Percentiles rank a stretch among this genome's conserved stretches.
Conservation (phyloP, 2,113 vertebrate species). For the Dicentrarchus labrax region DNA sequence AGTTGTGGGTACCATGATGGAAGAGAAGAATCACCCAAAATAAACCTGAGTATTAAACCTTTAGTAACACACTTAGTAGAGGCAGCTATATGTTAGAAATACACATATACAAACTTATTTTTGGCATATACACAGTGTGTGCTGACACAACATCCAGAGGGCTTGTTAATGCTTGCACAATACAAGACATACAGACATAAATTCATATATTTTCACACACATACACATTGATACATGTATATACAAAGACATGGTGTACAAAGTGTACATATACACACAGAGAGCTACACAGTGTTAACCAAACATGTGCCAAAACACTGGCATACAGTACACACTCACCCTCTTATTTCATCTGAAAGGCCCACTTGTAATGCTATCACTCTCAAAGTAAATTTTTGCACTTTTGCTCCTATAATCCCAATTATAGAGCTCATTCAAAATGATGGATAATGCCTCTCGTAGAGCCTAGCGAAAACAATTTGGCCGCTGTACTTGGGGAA, state of each 20-base stretch:
- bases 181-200: conserved; percentile 17
- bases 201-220: conserved; percentile 19
- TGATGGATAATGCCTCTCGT: conserved; percentile 76
- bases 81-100: neutral
- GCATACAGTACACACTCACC: conserved; percentile 52
- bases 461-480: conserved; percentile 71
- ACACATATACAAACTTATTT: neutral
- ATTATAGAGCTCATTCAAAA: conserved; percentile 77
- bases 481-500: conserved; percentile 72
- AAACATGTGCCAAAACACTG: conserved; percentile 50
- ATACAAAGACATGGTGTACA: neutral
- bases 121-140: neutral
- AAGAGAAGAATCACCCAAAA: neutral
- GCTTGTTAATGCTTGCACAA: neutral
- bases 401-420: conserved; percentile 78
- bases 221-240: neutral
- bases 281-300: conserved; percentile 41
- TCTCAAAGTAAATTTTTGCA: conserved; percentile 75
- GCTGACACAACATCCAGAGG: neutral
- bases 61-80: neutral
- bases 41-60: neutral
- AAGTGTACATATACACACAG: conserved; percentile 10
- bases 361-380: conserved; percentile 75
- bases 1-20: neutral
- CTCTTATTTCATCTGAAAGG: conserved; percentile 65